phyloP scores from a whole-genome alignment of 2,888 invertebrate genomes.

The Microctonus brassicae region DNA sequence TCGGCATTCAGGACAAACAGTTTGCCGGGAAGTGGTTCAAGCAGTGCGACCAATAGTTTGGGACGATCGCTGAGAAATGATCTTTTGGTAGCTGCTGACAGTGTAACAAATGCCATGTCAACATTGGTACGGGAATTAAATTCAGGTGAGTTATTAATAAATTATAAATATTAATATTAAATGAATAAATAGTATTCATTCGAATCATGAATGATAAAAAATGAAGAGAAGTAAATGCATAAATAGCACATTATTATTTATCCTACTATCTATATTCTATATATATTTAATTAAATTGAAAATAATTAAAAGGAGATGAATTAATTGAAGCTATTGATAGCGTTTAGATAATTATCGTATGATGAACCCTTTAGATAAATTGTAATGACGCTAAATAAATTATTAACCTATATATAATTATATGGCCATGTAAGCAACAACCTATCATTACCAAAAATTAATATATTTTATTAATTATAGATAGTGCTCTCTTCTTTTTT shows the following conservation, averaged over 20 bases:
- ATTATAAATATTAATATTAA: neutral
- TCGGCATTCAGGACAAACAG: slow-evolving; percentile 70
- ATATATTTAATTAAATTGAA: neutral
- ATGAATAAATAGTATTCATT: neutral
- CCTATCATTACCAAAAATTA: neutral
- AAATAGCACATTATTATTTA: neutral
- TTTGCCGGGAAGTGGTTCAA: slow-evolving; percentile 67
- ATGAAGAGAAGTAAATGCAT: neutral
- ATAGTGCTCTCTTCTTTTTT: neutral
- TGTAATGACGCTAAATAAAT: neutral
- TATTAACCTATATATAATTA: neutral
- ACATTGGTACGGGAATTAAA: slow-evolving; percentile 96
- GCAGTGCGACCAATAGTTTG: slow-evolving; percentile 68
- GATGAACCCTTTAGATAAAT: neutral
- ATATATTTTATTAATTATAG: neutral
- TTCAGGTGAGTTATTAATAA: slow-evolving; percentile 77
- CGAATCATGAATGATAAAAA: neutral
- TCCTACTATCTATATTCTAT: neutral
- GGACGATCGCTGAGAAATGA: slow-evolving; percentile 84
- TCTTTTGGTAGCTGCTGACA: slow-evolving; percentile 94
- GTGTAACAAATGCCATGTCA: slow-evolving; percentile 98
- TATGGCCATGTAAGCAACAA: slow-evolving; percentile 28
- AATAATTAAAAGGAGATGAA: neutral
- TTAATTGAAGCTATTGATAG: neutral
- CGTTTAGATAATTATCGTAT: neutral